Base-by-base conservation (phyloP, 2,888 invertebrate species). In the Ametastegia equiseti region DNA sequence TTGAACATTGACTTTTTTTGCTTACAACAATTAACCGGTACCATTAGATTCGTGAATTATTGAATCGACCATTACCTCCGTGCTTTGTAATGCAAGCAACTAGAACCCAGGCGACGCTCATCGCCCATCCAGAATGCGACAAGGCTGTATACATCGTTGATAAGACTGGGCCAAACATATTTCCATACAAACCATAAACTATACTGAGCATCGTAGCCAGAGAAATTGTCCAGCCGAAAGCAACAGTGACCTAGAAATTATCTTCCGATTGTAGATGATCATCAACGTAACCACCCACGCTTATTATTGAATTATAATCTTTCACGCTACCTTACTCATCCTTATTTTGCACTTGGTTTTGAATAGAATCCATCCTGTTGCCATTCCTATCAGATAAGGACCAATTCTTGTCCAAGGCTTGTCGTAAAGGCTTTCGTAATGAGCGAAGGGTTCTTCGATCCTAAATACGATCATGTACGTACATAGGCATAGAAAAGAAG, bases 81-180 rank as follows among this genome's bases (percentile, higher is more conserved):
- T 93, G 88, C 67, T 92, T 91, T 3, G 93, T 92, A 54, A 92
- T 90, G 81, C 92, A 92, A 13, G 92, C 92, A 5, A 93, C 86
- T 69, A 92, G 87, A 54, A 92, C 88, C 92, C 93, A 93, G 36
- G 92, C 90, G 19, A 93, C 84, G 3, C 92, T 90, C 80, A 92
- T 83, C 2, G 92, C 91, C 93, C 93, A 93, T 79, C 91, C 91
- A 0, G 92, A 91, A 85, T 93, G 93, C 0, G 92, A 92, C 4
- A 93, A 85, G 0, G 92, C 89, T 1, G 91, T 89, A 83, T 92
- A 91, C 65, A 89, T 86, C 1, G 91, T 91, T 1, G 90, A 89
- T 19, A 88, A 84, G 27, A 90, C 83, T 4, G 88, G 87, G 39
- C 88, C 87, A 33, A 90, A 86, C 4, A 81, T 83, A 27, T 83